phyloP scores from a whole-genome alignment of 2,888 invertebrate species.

The Siphlonurus alternatus region DNA sequence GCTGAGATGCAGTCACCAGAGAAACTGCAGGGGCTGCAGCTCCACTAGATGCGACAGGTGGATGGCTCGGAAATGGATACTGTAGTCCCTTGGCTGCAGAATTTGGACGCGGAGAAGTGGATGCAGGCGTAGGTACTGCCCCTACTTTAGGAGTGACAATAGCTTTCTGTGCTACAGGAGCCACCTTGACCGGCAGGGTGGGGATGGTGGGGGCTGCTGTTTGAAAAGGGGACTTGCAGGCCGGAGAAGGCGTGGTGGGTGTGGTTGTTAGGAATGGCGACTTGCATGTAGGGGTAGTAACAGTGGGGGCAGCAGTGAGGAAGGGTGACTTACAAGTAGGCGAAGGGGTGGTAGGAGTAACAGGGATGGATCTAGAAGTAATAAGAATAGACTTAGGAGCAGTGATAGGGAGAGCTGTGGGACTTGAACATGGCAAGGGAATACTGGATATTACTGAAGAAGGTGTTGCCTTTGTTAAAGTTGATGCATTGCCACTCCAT shows the following conservation, averaged over 20 bases:
- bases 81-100: conserved; percentile 40
- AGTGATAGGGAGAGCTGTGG: conserved; percentile 10
- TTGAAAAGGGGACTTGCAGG: not conserved
- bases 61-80: conserved; percentile 65
- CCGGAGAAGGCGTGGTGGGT: not conserved
- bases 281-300: not conserved
- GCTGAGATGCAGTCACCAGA: not conserved
- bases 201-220: too few species aligned
- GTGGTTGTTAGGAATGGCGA: conserved; percentile 14
- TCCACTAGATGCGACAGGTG: conserved; percentile 30
- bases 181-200: conserved; percentile 8
- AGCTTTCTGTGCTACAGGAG: too few species aligned
- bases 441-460: too few species aligned
- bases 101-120: conserved; percentile 16
- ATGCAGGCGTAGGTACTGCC: conserved; percentile 12
- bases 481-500: conserved; percentile 12
- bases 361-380: not conserved
- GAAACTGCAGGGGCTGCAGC: conserved; percentile 3
- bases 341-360: too few species aligned
- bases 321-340: conserved; percentile 15
- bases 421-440: conserved; percentile 13
- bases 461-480: conserved; percentile 12
- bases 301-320: conserved; percentile 12
- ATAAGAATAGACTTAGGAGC: conserved; percentile 4
- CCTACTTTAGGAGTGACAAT: conserved; percentile 3